Base-by-base conservation (phyloP, 2,888 invertebrate species). In the Adineta ricciae region DNA sequence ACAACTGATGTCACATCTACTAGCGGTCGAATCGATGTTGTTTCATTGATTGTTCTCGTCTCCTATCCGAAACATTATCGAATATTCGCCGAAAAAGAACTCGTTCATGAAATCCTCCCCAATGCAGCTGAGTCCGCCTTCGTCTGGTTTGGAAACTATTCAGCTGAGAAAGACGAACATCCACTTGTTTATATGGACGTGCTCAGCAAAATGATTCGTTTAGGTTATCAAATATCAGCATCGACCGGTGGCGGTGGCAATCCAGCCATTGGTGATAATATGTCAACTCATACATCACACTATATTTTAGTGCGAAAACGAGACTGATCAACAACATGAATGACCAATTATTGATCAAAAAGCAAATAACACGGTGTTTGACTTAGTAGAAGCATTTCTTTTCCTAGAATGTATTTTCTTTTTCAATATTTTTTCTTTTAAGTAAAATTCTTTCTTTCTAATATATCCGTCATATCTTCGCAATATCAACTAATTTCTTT, bases 61-160 rank as follows among this genome's bases (percentile, higher is more conserved):
- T 78, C 78, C n/a, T 78, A 78, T 78, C 78, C 78, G 4, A 78
- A 78, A 78, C 78, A 78, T 78, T 78, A 78, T 78, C 78, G 78
- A n/a, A 78, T 78, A 78, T 78, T 78, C 41, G 78, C 78, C 5
- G 78, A 78, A 41, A 78, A 78, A 78, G 78, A 78, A 78, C n/a
- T 78, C 9, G 78, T 78, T 78, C 19, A 41, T 78, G 78, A 78
- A 78, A 78, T 78, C n/a, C 38, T 78, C 9, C 78, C 78, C 21
- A 78, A 78, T 78, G 78, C 78, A 78, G 24, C 78, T 78, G 78
- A 78, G 0, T 41, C 41, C 21, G 78, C 78, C 0, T 78, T 78
- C 41, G 78, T 78, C 2, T 78, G 78, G 78, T 78, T 78, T 41
- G 78, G 78, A 36, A 78, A 78, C 41, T 78, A 78, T 78, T 78